These are phyloP conservation scores for Berghia stephanieae DNA, from an alignment of 1,140 invertebrate genomes.

Conservation along the genomic window DNA sequence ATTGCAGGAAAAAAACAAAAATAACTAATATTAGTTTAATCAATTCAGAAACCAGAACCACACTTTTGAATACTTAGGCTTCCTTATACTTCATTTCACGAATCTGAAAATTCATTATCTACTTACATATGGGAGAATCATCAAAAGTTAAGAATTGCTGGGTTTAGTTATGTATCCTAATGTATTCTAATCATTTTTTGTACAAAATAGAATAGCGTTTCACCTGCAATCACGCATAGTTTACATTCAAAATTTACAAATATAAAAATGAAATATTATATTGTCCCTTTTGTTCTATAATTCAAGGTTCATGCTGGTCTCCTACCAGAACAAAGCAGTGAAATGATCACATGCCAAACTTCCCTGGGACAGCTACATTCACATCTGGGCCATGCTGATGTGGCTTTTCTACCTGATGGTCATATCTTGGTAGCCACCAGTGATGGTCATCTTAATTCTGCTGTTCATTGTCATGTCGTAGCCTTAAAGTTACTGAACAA, in stretches of 20 bases:
- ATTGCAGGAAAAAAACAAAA: no score
- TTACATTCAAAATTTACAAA: neutral
- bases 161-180: no score
- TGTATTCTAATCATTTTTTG: no score
- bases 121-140: no score
- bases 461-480: constrained; percentile 81
- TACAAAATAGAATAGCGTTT: no score
- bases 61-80: no score
- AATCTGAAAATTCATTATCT: no score
- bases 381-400: constrained; percentile 79
- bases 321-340: constrained; percentile 34
- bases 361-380: constrained; percentile 79
- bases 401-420: constrained; percentile 72
- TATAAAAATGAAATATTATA: neutral
- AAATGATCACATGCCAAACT: constrained; percentile 65
- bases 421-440: constrained; percentile 80
- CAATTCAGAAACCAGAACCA: no score
- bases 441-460: constrained; percentile 75
- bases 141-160: no score
- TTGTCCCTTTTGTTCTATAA: neutral
- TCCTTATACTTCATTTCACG: no score
- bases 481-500: constrained; percentile 69
- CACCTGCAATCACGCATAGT: no score
- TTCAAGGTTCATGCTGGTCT: constrained; percentile 42
- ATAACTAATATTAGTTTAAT: no score